Evolutionary conservation across 2,888 invertebrate genomes (phyloP).

Genomic region (Ptilodon capucinus): DNA sequence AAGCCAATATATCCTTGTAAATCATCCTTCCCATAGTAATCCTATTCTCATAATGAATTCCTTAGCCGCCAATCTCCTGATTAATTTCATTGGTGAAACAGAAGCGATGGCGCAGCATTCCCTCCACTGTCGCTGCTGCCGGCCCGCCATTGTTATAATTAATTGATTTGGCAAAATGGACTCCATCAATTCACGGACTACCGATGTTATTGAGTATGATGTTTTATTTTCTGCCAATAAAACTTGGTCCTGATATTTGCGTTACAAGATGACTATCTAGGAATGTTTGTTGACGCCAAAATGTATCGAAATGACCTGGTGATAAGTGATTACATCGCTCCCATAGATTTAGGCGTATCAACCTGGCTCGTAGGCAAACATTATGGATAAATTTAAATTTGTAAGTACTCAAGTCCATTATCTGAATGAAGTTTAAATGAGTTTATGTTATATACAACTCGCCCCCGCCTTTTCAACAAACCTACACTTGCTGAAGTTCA

Average conservation of each 20-base stretch:
- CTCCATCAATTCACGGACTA: constrained; percentile 7
- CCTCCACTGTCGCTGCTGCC: neutral
- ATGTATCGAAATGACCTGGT: no score
- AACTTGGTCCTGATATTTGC: neutral
- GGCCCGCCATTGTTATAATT: constrained; percentile 3
- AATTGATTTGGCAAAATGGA: constrained; percentile 4
- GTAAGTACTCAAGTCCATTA: no score
- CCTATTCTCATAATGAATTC: constrained; percentile 5
- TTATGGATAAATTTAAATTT: no score
- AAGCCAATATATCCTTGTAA: neutral
- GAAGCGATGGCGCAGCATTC: constrained; percentile 8
- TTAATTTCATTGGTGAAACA: constrained; percentile 10
- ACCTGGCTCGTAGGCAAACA: no score
- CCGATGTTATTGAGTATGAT: neutral
- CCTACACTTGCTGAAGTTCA: no score
- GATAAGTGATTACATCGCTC: no score
- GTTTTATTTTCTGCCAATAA: neutral
- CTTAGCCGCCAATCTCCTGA: constrained; percentile 2
- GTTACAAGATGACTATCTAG: no score
- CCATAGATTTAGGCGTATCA: no score
- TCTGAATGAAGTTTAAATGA: no score
- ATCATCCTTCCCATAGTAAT: neutral
- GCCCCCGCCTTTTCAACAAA: no score
- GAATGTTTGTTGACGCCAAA: no score
- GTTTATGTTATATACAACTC: no score